phyloP scores from a whole-genome alignment of 2,113 vertebrate species.

The Ploceus nigricollis region DNA sequence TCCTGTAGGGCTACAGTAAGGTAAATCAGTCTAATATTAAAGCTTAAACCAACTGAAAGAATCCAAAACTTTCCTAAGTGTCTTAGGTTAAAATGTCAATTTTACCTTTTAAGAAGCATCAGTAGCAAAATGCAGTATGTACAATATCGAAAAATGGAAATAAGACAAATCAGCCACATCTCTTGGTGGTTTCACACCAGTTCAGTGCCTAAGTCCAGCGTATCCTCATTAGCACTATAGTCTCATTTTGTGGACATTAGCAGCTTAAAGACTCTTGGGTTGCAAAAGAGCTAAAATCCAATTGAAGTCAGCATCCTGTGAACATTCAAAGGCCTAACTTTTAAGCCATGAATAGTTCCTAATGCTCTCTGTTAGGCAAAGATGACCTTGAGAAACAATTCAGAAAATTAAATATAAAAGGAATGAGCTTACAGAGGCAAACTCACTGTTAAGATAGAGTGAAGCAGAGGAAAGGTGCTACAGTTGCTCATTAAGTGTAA shows the following conservation, averaged over 20 bases:
- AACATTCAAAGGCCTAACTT: not conserved
- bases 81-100: not conserved
- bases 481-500: not conserved
- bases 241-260: not conserved
- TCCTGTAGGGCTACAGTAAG: not conserved
- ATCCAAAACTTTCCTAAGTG: not conserved
- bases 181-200: not conserved
- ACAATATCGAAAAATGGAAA: not conserved
- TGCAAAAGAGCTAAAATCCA: not conserved
- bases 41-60: not conserved
- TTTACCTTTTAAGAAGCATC: not conserved
- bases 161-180: not conserved
- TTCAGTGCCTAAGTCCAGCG: not conserved
- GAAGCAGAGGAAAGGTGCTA: not conserved
- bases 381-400: not conserved
- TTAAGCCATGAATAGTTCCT: not conserved
- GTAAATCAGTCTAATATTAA: not conserved
- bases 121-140: not conserved
- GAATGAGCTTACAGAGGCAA: not conserved
- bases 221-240: not conserved
- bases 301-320: not conserved
- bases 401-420: not conserved
- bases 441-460: not conserved
- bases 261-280: not conserved
- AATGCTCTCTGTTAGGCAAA: not conserved